These are phyloP conservation scores for Helleia helle DNA, from an alignment of 2,888 invertebrate genomes.

Conservation along the genomic window DNA sequence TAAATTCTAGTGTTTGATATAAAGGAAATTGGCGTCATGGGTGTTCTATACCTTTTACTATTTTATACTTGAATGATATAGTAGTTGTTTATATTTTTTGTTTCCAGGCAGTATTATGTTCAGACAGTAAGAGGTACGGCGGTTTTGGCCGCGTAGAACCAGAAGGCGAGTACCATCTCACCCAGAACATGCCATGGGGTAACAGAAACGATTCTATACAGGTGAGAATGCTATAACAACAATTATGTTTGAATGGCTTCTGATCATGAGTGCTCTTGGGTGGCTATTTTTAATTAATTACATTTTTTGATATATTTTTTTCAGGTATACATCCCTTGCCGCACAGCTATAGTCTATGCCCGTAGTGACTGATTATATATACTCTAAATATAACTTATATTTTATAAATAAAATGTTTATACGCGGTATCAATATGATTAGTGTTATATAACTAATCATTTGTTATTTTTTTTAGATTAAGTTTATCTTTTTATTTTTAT, in stretches of 20 bases:
- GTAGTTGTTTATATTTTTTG: background rate
- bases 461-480: background rate
- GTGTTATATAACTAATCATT: background rate
- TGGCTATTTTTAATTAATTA: too few species aligned
- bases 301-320: conserved; percentile 40
- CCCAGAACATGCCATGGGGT: conserved; percentile 57
- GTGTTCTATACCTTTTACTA: too few species aligned
- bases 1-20: too few species aligned
- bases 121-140: conserved; percentile 61
- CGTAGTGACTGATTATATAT: conserved; percentile 20
- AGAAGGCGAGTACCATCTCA: conserved; percentile 41
- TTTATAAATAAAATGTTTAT: too few species aligned
- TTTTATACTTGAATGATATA: too few species aligned
- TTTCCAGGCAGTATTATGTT: conserved; percentile 50
- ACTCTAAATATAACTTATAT: background rate
- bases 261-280: too few species aligned
- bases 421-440: background rate
- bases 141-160: conserved; percentile 63
- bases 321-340: conserved; percentile 82
- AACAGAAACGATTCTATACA: conserved; percentile 69
- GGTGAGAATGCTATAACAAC: conserved; percentile 34
- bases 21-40: too few species aligned
- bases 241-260: background rate
- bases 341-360: conserved; percentile 80
- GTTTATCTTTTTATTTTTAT: conserved; percentile 2